Evolutionary conservation across 2,888 invertebrate species (phyloP).

Genomic region (Caenorhabditis sulstoni): DNA sequence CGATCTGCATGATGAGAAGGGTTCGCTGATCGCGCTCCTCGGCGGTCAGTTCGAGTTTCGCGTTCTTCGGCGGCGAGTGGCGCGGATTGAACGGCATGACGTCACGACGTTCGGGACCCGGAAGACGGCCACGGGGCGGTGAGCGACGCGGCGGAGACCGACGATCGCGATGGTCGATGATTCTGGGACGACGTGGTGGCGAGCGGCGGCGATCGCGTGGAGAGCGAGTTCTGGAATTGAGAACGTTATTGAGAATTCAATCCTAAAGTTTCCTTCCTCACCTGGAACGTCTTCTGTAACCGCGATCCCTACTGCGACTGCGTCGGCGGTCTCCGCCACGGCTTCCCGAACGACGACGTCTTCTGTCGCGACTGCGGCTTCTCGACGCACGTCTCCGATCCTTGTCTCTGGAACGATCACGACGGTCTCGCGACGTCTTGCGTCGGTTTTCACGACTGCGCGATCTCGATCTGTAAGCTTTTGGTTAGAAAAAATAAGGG

Average conservation of each 20-base stretch:
- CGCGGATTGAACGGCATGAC: constrained; percentile 81
- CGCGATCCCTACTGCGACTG: constrained; percentile 40
- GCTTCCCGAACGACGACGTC: constrained; percentile 50
- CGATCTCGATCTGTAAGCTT: constrained; percentile 13
- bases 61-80: constrained; percentile 77
- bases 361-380: constrained; percentile 60
- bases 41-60: constrained; percentile 85
- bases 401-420: constrained; percentile 33
- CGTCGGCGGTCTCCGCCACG: constrained; percentile 36
- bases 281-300: constrained; percentile 39
- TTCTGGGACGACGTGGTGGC: constrained; percentile 60
- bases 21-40: constrained; percentile 99
- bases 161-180: constrained; percentile 57
- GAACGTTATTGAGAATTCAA: background rate
- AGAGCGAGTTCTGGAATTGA: constrained; percentile 56
- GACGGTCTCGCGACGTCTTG: constrained; percentile 3
- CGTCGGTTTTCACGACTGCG: constrained; percentile 7
- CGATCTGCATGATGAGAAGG: constrained; percentile 93
- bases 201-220: constrained; percentile 60
- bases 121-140: constrained; percentile 85
- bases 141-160: constrained; percentile 60
- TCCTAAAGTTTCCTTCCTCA: constrained; percentile 7
- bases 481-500: background rate
- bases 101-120: constrained; percentile 83
- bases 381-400: constrained; percentile 35